Conservation (phyloP, 2,797 vertebrate species). For the Muscicapa comitata region DNA sequence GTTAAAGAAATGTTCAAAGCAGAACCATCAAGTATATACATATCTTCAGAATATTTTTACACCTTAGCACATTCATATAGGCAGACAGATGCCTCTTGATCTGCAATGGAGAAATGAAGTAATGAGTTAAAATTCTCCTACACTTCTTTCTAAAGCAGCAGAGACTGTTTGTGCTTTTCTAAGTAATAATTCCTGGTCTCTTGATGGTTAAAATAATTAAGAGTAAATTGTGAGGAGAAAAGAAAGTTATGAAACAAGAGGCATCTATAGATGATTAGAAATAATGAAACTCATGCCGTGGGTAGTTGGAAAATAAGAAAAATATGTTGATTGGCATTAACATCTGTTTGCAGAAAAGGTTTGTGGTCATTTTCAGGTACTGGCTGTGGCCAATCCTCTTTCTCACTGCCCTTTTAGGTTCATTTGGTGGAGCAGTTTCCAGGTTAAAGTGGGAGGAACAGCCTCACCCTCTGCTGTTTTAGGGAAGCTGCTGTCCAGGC, state of each 20-base stretch:
- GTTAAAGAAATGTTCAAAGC: background rate
- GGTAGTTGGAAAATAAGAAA: background rate
- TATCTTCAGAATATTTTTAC: background rate
- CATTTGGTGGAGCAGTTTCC: background rate
- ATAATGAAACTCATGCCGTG: background rate
- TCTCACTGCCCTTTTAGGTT: background rate
- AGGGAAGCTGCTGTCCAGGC: background rate
- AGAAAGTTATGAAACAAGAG: background rate
- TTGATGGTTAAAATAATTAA: background rate
- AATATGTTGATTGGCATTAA: background rate
- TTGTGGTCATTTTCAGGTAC: background rate
- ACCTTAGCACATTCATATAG: background rate
- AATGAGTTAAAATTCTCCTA: background rate
- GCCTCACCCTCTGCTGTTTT: background rate
- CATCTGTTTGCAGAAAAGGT: background rate
- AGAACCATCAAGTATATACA: background rate
- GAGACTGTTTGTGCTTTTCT: background rate
- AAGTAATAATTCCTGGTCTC: background rate
- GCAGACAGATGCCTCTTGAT: background rate
- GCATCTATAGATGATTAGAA: background rate
- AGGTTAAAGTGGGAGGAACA: background rate
- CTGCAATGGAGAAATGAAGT: slow-evolving; percentile 9
- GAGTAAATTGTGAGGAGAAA: background rate
- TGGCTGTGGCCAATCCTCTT: background rate
- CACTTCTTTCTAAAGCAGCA: background rate